Base-by-base conservation (phyloP, 1,140 invertebrate species). In the Anastrepha obliqua region DNA sequence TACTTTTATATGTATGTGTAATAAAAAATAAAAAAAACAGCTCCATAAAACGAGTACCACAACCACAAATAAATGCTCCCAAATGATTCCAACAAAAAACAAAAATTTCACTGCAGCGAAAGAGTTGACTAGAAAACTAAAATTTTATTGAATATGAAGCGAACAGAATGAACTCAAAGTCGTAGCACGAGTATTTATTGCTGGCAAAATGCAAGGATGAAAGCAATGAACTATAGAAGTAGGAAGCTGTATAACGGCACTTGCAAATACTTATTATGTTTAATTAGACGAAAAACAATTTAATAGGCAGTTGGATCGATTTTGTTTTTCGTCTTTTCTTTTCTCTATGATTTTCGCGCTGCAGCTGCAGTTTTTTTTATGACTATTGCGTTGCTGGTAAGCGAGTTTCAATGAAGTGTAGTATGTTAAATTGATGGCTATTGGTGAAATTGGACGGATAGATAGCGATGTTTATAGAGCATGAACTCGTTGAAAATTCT, bases 241-340 rank as follows among this genome's bases (percentile, higher is more conserved):
- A 74, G 42, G 67, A 74, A 74, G 42, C 42, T 74, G 39, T 13
- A 44, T 74, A 74, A 74, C 67, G 67, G 67, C 42, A 74, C 67
- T 74, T 13, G 67, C 67, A 47, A 74, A 74, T 74, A 74, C 39
- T 74, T 74, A 74, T 74, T 74, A 74, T 74, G 67, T 74, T 74
- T 74, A 74, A 74, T 74, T 74, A 74, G 67, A 74, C 67, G 67
- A 74, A 74, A 74, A 74, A 42, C 67, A 44, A 74, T 74, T 44
- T 74, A 44, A 74, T 74, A 74, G 42, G 42, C 67, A 74, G 67
- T 42, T 44, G 44, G 15, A 44, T 13, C 42, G 67, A 74, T 74
- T 74, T 74, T 74, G 15, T 42, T 42, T 74, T 74, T 74, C 17
- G 51, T 55, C 11, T 74, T 74, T 17, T 17, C 42, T 74, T 74